phyloP scores from a whole-genome alignment of 2,888 invertebrate species.

The Acleris emargana region DNA sequence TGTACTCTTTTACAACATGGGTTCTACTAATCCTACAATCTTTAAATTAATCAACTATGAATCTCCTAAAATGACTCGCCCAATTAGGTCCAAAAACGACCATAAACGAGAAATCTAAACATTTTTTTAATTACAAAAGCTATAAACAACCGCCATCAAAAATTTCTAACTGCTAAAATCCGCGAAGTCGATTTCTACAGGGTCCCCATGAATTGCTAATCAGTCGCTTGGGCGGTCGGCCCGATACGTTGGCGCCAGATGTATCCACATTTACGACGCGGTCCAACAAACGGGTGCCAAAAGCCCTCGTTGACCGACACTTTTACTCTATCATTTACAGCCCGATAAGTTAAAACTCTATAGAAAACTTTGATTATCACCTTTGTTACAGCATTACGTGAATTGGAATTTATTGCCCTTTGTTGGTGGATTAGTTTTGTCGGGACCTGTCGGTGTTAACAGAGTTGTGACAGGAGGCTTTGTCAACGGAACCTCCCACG shows the following conservation, averaged over 20 bases:
- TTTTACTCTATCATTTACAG: conserved; percentile 74
- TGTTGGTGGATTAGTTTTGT: conserved; percentile 38
- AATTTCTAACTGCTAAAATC: neutral
- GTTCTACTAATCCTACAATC: no score
- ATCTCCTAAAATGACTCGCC: neutral
- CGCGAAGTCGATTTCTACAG: neutral
- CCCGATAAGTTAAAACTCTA: conserved; percentile 58
- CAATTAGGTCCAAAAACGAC: neutral
- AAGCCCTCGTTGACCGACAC: conserved; percentile 76
- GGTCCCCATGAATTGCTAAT: conserved; percentile 7
- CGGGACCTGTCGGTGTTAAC: neutral
- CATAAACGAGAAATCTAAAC: conserved; percentile 1
- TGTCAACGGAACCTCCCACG: conserved; percentile 29
- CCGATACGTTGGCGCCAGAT: conserved; percentile 59
- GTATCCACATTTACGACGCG: conserved; percentile 60
- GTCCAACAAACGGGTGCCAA: conserved; percentile 75
- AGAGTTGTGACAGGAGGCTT: conserved; percentile 23
- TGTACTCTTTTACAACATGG: no score
- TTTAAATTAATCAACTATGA: no score
- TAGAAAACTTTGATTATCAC: conserved; percentile 63
- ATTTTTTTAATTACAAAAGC: neutral
- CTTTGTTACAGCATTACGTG: conserved; percentile 56
- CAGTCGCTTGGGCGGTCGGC: conserved; percentile 42
- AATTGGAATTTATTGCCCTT: conserved; percentile 51
- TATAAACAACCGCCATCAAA: no score